A percentile compares a stretch with the other conserved stretches of the same genome.
Conservation (phyloP, 2,113 vertebrate species). For the Notarius lentiginosus region DNA sequence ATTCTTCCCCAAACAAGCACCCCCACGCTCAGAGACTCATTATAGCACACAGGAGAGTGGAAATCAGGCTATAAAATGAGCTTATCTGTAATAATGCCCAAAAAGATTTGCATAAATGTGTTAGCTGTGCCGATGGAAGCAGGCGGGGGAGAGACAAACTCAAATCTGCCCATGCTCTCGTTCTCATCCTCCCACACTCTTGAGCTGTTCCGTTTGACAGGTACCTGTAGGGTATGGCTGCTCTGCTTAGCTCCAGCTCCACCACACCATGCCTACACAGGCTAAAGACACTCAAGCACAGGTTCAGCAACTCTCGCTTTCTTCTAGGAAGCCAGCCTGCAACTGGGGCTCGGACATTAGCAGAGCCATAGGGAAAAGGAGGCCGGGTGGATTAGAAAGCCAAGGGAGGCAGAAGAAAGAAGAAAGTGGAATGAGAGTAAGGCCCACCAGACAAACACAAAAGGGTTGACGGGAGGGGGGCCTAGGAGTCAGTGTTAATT, state of each 20-base stretch:
- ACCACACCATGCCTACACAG: slow-evolving; percentile 56
- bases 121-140: slow-evolving; percentile 70
- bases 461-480: slow-evolving; percentile 65
- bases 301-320: slow-evolving; percentile 24
- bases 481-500: slow-evolving; percentile 74
- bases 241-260: slow-evolving; percentile 57
- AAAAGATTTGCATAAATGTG: slow-evolving; percentile 77
- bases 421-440: slow-evolving; percentile 72
- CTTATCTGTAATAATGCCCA: slow-evolving; percentile 77
- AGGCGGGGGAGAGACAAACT: slow-evolving; percentile 48
- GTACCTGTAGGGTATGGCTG: slow-evolving; percentile 75
- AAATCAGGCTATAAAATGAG: slow-evolving; percentile 78
- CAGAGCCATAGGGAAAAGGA: slow-evolving; percentile 60
- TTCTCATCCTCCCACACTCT: slow-evolving; percentile 74
- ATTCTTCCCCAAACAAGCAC: slow-evolving; percentile 66
- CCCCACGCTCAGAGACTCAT: slow-evolving; percentile 73
- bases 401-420: slow-evolving; percentile 59
- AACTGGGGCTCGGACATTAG: slow-evolving; percentile 65
- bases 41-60: slow-evolving; percentile 72
- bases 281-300: slow-evolving; percentile 54
- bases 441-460: slow-evolving; percentile 79
- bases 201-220: slow-evolving; percentile 64
- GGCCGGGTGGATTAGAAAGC: slow-evolving; percentile 68
- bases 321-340: slow-evolving; percentile 31
- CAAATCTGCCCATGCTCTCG: slow-evolving; percentile 52